Evolutionary conservation across 2,888 invertebrate genomes (phyloP).

Genomic region (Epistrophe eligans): DNA sequence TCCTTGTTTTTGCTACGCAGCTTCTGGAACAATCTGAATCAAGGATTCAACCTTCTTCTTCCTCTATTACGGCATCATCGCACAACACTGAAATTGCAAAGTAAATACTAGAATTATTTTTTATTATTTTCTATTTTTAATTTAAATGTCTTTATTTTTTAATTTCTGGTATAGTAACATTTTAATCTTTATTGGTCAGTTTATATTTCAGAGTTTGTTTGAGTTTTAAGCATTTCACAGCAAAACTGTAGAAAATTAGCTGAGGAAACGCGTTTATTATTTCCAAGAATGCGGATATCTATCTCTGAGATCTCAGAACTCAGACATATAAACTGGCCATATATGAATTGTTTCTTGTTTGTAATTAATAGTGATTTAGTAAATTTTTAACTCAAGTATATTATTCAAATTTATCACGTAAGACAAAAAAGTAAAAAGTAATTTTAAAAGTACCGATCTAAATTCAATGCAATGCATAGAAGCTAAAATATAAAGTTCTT

Average conservation of each 20-base stretch:
- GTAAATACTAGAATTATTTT: conserved; percentile 86
- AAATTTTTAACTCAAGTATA: not conserved
- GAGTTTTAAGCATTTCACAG: no score
- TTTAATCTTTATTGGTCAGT: not conserved
- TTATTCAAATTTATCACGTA: conserved; percentile 1
- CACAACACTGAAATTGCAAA: conserved; percentile 86
- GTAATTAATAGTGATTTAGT: not conserved
- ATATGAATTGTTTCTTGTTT: not conserved
- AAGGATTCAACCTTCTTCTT: conserved; percentile 84
- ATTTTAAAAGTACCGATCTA: not conserved
- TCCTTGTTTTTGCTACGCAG: conserved; percentile 86
- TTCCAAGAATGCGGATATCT: not conserved
- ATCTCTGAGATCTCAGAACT: not conserved
- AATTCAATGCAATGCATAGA: not conserved
- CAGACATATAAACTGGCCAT: not conserved
- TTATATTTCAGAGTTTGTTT: not conserved
- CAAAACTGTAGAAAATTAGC: no score
- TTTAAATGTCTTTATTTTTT: conserved; percentile 72
- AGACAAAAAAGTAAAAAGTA: not conserved
- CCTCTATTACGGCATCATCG: conserved; percentile 85
- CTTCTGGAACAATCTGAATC: conserved; percentile 88
- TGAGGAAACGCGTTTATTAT: no score
- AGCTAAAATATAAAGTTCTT: conserved; percentile 15
- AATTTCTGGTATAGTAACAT: not conserved
- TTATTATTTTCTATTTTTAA: no score